Conservation (phyloP, 1,140 invertebrate species). For the Drosophila parabipectinata region DNA sequence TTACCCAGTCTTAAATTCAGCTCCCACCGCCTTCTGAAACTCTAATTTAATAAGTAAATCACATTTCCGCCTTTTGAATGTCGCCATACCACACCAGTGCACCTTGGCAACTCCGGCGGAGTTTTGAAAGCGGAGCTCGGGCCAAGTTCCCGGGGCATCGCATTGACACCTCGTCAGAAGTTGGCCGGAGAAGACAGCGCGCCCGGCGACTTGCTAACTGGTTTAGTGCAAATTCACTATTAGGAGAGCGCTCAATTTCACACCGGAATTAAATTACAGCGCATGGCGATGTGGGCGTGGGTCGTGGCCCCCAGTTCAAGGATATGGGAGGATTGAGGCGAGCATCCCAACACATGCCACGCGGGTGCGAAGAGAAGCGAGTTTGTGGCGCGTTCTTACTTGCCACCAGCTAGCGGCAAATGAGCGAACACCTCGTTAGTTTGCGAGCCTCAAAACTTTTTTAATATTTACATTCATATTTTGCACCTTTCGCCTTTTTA, state of each 20-base stretch:
- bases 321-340: neutral
- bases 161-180: conserved; percentile 79
- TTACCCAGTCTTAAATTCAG: neutral
- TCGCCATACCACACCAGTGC: conserved; percentile 14
- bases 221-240: conserved; percentile 78
- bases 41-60: conserved; percentile 78
- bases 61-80: conserved; percentile 72
- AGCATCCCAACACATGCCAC: too few species aligned
- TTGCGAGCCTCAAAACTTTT: conserved; percentile 77
- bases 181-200: conserved; percentile 43
- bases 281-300: conserved; percentile 44
- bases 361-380: conserved; percentile 8
- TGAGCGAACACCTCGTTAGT: conserved; percentile 79
- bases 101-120: conserved; percentile 2
- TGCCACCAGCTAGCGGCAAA: conserved; percentile 35
- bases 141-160: conserved; percentile 46
- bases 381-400: conserved; percentile 12
- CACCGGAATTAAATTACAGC: conserved; percentile 76
- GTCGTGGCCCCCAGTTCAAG: conserved; percentile 3
- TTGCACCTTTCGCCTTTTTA: conserved; percentile 71
- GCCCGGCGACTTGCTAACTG: conserved; percentile 62
- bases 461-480: conserved; percentile 83
- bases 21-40: conserved; percentile 31
- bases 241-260: conserved; percentile 79
- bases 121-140: conserved; percentile 18